Evolutionary conservation across 2,113 vertebrate genomes (phyloP), one percentile per base, ranked within the genome.

Genomic region (Hystrix brachyura): DNA sequence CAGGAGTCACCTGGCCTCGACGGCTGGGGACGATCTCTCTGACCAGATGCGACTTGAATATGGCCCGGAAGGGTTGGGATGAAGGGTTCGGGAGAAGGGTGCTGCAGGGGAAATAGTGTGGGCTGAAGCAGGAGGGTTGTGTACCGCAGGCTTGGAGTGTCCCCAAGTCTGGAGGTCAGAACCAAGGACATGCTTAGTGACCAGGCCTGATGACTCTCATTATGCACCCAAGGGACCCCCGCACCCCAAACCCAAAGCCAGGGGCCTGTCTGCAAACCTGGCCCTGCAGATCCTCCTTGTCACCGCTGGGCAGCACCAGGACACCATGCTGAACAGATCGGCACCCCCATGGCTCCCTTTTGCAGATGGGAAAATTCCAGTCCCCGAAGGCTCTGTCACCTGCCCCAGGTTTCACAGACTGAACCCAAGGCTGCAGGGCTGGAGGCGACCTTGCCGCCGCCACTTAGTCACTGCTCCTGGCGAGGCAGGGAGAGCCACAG

Each of bases 371-470:
- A 57, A 43, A 17, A 10, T 15, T 0, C 85, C 53, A 90, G 18
- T 19, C 38, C 51, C 3, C 0, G 19, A 29, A 46, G 85, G 3
- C 8, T 2, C 23, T 19, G 65, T 10, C 59, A 0, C 48, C 12
- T 2, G 14, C 23, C n/a, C 32, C 1, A 0, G 46, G 43, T 87
- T 3, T 0, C 38, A 9, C 14, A 27, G 43, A 32, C 0, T 7
- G 46, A 43, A 43, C 25, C 57, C 76, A 32, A 82, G 46, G 57
- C 76, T 1, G 6, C 14, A 15, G 89, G 85, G 15, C 23, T 19
- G 51, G 1, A 0, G 74, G 2, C 1, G 3, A 5, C 13, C 51
- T 25, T 5, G 43, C 10, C 25, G 4, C 11, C 60, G 34, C 32
- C 2, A 8, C 10, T 19, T 3, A 55, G 21, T 25, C 71, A 43